Percentiles rank a stretch among this genome's conserved stretches.
phyloP scores from a whole-genome alignment of 2,888 invertebrate genomes.

The Copidosoma aretas region DNA sequence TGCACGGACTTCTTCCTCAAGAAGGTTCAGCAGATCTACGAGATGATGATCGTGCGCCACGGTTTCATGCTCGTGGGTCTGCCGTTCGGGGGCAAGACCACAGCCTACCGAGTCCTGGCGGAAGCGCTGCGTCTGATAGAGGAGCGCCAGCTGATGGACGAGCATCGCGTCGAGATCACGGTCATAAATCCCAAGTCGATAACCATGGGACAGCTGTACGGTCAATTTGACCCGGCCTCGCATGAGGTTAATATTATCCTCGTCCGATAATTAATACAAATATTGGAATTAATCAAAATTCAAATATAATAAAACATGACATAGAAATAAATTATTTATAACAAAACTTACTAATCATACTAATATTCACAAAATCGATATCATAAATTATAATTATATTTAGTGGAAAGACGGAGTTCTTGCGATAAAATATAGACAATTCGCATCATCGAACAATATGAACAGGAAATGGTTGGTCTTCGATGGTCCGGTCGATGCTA shows the following conservation, averaged over 20 bases:
- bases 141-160: constrained; percentile 71
- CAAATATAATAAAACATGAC: too few species aligned
- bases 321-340: too few species aligned
- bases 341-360: too few species aligned
- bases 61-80: constrained; percentile 71
- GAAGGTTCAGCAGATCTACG: constrained; percentile 69
- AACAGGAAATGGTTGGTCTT: constrained; percentile 92
- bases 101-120: constrained; percentile 66
- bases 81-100: constrained; percentile 68
- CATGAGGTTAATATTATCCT: too few species aligned
- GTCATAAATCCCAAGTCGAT: constrained; percentile 94
- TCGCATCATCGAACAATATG: constrained; percentile 73
- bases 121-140: constrained; percentile 64
- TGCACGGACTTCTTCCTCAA: constrained; percentile 70
- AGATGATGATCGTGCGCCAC: constrained; percentile 71
- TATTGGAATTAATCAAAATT: too few species aligned
- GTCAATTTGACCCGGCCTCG: constrained; percentile 64
- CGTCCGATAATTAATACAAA: too few species aligned
- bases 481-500: constrained; percentile 92
- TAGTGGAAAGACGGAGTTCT: constrained; percentile 93
- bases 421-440: constrained; percentile 81
- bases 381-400: constrained; percentile 90
- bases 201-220: constrained; percentile 94
- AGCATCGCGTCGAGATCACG: constrained; percentile 78
- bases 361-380: too few species aligned